phyloP scores from a whole-genome alignment of 2,888 invertebrate species.

The Glyphotaelius pellucidus region DNA sequence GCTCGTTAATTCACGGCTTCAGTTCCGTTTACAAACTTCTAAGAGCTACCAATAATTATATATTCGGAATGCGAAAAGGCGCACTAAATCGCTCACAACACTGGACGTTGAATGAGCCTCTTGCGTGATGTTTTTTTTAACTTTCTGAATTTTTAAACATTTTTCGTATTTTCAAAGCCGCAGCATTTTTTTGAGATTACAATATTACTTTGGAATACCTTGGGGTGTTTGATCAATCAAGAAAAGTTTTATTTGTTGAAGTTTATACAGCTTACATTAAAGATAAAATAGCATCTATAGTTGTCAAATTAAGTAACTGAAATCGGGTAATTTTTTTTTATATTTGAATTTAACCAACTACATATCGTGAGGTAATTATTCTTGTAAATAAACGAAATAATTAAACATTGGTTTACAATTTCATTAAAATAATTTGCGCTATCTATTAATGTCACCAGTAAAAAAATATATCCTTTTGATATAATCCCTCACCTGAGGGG shows the following conservation, averaged over 20 bases:
- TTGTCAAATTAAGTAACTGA: too few species aligned
- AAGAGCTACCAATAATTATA: neutral
- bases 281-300: too few species aligned
- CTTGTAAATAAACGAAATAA: neutral
- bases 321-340: too few species aligned
- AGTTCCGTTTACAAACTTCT: neutral
- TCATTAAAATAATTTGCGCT: neutral
- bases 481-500: too few species aligned
- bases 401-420: neutral
- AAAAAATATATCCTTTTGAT: neutral
- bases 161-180: too few species aligned
- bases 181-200: too few species aligned
- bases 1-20: neutral
- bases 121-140: too few species aligned
- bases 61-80: slow-evolving; percentile 14
- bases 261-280: too few species aligned
- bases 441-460: neutral
- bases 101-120: neutral
- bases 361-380: neutral
- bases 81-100: slow-evolving; percentile 7
- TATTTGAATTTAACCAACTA: neutral
- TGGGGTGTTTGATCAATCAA: too few species aligned
- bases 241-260: too few species aligned
- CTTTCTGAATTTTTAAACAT: too few species aligned
- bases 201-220: too few species aligned